Evolutionary conservation across 2,113 vertebrate genomes (phyloP).

Genomic region (Antechinus flavipes): DNA sequence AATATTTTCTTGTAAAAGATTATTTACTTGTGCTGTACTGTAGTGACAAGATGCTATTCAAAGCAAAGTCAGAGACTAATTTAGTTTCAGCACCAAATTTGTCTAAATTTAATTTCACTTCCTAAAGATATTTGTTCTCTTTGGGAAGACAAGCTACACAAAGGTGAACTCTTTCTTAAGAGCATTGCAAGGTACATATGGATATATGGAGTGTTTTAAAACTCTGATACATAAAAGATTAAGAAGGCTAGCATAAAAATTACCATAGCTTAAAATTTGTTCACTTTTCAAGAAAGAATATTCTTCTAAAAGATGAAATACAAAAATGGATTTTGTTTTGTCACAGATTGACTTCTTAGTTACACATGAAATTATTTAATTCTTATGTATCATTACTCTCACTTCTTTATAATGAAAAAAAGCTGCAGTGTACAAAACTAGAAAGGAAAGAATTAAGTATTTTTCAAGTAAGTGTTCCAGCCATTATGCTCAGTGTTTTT

Average conservation of each 20-base stretch:
- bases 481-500: not conserved
- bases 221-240: not conserved
- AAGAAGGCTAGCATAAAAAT: slow-evolving; percentile 9
- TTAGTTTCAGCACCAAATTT: slow-evolving; percentile 43
- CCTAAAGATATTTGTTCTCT: slow-evolving; percentile 28
- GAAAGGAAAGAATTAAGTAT: not conserved
- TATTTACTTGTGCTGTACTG: slow-evolving; percentile 37
- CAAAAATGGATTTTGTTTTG: slow-evolving; percentile 55
- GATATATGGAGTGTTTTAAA: not conserved
- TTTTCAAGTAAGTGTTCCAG: not conserved
- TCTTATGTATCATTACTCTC: slow-evolving; percentile 22
- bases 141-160: not conserved
- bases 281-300: slow-evolving; percentile 25
- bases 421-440: not conserved
- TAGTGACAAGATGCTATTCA: not conserved
- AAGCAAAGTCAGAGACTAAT: not conserved
- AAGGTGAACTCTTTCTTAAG: not conserved
- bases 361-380: not conserved
- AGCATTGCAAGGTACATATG: not conserved
- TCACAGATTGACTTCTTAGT: not conserved
- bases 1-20: slow-evolving; percentile 25
- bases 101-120: slow-evolving; percentile 31
- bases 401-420: not conserved
- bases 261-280: slow-evolving; percentile 33
- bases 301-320: not conserved